Evolutionary conservation across 2,113 vertebrate species (phyloP).

Genomic region (Xiphophorus maculatus): DNA sequence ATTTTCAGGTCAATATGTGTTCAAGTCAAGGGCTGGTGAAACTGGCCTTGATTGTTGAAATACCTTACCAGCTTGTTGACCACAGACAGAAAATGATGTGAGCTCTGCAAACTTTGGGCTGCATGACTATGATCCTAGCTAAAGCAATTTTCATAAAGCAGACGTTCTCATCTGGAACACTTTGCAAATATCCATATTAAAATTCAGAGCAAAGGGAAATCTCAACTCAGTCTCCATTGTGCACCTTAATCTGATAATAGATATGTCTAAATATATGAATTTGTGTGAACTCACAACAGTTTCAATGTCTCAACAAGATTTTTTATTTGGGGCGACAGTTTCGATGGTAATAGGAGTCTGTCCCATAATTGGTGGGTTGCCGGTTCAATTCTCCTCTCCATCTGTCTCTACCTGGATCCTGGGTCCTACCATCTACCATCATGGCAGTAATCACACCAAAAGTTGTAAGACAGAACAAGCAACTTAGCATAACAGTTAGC

Average conservation of each 20-base stretch:
- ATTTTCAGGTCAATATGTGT: constrained; percentile 49
- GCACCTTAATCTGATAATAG: too few relatives aligned
- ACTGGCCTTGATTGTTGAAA: constrained; percentile 22
- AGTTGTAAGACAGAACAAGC: too few relatives aligned
- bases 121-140: constrained; percentile 4
- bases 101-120: constrained; percentile 1
- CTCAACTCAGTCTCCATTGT: background rate
- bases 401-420: too few relatives aligned
- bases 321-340: too few relatives aligned
- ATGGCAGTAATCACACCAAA: too few relatives aligned
- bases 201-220: background rate
- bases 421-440: too few relatives aligned
- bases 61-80: constrained; percentile 11
- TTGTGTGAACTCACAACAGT: too few relatives aligned
- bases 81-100: constrained; percentile 15
- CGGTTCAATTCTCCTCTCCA: too few relatives aligned
- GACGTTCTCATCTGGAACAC: constrained; percentile 3
- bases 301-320: too few relatives aligned
- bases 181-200: background rate
- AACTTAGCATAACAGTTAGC: too few relatives aligned
- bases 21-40: constrained; percentile 24
- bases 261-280: background rate
- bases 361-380: too few relatives aligned
- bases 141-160: constrained; percentile 1
- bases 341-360: too few relatives aligned